Evolutionary conservation across 2,888 invertebrate genomes (phyloP).

Genomic region (Nipponacmea schrenckii): DNA sequence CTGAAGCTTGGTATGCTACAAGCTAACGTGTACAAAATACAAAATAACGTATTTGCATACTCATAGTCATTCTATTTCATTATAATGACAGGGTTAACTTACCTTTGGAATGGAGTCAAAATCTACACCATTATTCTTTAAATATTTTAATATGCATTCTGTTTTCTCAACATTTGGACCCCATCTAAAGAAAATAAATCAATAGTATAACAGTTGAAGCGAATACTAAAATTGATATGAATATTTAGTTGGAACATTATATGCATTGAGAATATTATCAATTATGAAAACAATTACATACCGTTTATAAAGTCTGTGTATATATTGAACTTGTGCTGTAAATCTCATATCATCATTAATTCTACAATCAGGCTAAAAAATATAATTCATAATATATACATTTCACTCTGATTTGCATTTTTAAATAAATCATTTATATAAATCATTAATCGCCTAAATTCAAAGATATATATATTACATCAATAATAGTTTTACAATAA

Average conservation of each 20-base stretch:
- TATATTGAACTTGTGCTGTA: constrained; percentile 88
- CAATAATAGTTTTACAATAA: too few relatives aligned
- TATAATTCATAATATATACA: constrained; percentile 15
- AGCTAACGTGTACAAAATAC: too few relatives aligned
- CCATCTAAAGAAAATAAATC: constrained; percentile 72
- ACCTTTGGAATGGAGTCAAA: constrained; percentile 83
- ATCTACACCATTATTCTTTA: constrained; percentile 80
- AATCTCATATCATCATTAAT: constrained; percentile 87
- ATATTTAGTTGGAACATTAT: neutral
- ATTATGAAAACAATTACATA: constrained; percentile 26
- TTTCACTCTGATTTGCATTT: too few relatives aligned
- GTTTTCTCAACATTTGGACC: constrained; percentile 87
- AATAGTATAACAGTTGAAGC: neutral
- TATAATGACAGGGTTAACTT: constrained; percentile 41
- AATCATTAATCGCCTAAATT: too few relatives aligned
- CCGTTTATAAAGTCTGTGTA: constrained; percentile 85
- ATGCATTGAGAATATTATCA: neutral
- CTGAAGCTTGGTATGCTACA: too few relatives aligned
- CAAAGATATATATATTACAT: too few relatives aligned
- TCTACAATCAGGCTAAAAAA: constrained; percentile 79
- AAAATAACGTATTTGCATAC: too few relatives aligned
- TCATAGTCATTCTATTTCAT: too few relatives aligned
- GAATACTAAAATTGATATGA: neutral
- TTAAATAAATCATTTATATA: too few relatives aligned
- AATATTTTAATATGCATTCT: constrained; percentile 84